Evolutionary conservation across 2,113 vertebrate species (phyloP).

Genomic region (Zapus hudsonius): DNA sequence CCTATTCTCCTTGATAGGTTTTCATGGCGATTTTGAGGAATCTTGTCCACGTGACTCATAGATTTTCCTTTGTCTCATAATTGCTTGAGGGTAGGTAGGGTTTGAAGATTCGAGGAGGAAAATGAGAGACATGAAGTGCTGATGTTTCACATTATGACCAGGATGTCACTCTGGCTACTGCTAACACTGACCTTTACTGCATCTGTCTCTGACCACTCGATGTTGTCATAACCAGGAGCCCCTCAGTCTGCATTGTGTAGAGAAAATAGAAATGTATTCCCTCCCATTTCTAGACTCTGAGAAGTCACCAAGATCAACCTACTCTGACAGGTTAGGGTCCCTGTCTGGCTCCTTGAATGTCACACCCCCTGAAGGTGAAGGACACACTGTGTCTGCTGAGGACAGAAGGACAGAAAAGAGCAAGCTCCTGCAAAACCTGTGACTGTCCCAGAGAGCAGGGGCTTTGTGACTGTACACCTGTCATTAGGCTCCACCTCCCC

Average conservation of each 20-base stretch:
- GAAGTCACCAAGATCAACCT: background rate
- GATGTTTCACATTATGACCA: rapidly evolving
- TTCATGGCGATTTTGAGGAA: background rate
- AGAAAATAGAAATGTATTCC: background rate
- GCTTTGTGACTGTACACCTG: background rate
- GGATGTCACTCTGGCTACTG: background rate
- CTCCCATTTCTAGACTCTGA: background rate
- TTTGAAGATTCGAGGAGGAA: background rate
- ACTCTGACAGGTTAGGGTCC: background rate
- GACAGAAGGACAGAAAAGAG: background rate
- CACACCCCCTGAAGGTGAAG: background rate
- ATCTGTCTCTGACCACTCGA: no score
- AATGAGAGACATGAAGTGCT: rapidly evolving
- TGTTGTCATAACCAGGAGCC: no score
- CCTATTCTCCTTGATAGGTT: background rate
- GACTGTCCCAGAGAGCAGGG: background rate
- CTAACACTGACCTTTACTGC: background rate
- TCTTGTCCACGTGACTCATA: background rate
- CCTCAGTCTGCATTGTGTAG: background rate
- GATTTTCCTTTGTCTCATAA: background rate
- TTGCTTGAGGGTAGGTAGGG: background rate
- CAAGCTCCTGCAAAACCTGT: no score
- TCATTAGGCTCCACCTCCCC: no score
- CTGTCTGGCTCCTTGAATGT: no score
- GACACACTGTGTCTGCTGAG: no score